A percentile compares a stretch with the other conserved stretches of the same genome.
phyloP scores from a whole-genome alignment of 2,797 vertebrate species.

The Takifugu ocellatus region DNA sequence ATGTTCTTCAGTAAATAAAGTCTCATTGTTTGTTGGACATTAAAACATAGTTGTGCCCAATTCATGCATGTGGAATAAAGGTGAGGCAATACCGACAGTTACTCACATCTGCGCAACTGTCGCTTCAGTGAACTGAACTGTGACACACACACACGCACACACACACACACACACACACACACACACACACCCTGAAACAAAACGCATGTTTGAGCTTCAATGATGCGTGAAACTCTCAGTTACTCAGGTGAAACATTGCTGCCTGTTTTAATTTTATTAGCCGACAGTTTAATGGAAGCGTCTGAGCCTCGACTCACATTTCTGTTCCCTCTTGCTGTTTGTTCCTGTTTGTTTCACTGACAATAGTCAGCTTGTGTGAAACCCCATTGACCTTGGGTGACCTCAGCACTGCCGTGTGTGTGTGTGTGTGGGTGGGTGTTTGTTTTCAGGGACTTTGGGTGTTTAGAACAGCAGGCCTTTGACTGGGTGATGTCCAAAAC shows the following conservation, averaged over 20 bases:
- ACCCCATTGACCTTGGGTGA: constrained; percentile 34
- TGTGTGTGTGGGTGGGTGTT: constrained; percentile 12
- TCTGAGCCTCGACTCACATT: constrained; percentile 32
- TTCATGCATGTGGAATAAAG: no score
- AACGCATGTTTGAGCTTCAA: constrained; percentile 31
- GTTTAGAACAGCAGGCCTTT: constrained; percentile 9
- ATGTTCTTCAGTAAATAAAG: neutral
- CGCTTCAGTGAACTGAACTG: neutral
- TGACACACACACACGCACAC: neutral
- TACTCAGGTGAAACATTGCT: constrained; percentile 60
- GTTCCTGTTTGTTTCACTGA: neutral
- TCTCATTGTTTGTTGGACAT: constrained; percentile 1
- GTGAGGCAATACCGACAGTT: no score
- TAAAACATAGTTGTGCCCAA: neutral
- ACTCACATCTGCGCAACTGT: no score
- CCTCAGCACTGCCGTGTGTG: constrained; percentile 27
- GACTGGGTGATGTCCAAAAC: constrained; percentile 21
- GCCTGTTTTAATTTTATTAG: constrained; percentile 63
- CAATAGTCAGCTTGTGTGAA: neutral
- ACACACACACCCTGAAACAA: neutral
- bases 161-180: neutral
- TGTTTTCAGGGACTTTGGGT: constrained; percentile 18
- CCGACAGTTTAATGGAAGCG: constrained; percentile 42
- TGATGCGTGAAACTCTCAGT: constrained; percentile 57
- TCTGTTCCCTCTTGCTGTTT: constrained; percentile 13